Percentiles rank a stretch among this genome's conserved stretches.
Evolutionary conservation across 2,797 vertebrate species (phyloP).

Genomic region (Coracias cyanogaster): DNA sequence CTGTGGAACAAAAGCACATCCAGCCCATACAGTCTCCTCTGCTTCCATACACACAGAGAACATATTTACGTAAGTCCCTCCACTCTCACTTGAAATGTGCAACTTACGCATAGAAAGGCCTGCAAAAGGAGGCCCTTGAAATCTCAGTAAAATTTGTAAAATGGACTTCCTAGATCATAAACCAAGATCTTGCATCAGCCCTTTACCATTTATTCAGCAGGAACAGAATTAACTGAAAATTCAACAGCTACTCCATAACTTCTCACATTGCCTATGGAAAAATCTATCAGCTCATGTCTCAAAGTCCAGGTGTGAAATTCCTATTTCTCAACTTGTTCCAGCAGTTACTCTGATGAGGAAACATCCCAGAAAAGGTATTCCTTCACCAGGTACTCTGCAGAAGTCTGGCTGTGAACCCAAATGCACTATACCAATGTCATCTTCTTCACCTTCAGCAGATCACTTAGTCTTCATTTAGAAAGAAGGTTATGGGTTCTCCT

Average conservation of each 20-base stretch:
- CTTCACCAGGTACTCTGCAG: background rate
- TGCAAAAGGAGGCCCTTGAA: background rate
- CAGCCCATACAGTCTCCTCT: background rate
- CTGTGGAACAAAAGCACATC: background rate
- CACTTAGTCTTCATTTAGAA: background rate
- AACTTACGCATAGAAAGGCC: background rate
- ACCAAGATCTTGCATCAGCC: background rate
- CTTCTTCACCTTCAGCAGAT: background rate
- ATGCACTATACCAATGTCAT: background rate
- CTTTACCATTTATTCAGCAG: background rate
- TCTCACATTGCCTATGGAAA: constrained; percentile 31
- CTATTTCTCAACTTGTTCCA: constrained; percentile 29
- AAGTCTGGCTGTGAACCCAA: background rate
- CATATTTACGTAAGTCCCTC: background rate
- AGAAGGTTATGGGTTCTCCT: background rate
- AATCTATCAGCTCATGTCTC: constrained; percentile 19
- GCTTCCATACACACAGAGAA: background rate
- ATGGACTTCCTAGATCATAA: background rate
- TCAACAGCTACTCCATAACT: constrained; percentile 23
- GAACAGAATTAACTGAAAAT: constrained; percentile 1
- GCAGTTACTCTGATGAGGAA: constrained; percentile 11
- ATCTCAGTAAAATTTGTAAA: background rate
- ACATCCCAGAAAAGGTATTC: constrained; percentile 29
- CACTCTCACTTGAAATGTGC: background rate
- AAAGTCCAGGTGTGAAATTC: constrained; percentile 50